phyloP scores from a whole-genome alignment of 2,888 invertebrate species.

The Pediacus dermestoides region DNA sequence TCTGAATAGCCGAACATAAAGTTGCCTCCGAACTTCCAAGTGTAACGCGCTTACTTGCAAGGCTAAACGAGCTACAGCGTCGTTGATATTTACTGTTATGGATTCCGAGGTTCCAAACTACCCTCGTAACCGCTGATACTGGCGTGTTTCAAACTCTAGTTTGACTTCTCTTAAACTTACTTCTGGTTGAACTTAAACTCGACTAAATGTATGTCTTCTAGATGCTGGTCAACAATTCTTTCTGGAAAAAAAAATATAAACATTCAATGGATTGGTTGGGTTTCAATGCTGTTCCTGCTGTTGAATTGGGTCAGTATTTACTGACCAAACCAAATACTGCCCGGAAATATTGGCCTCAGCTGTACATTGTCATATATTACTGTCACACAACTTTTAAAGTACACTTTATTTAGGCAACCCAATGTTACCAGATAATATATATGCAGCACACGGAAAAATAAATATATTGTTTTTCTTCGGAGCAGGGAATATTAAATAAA shows the following conservation, averaged over 20 bases:
- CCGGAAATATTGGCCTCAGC: constrained; percentile 11
- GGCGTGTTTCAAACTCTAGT: constrained; percentile 34
- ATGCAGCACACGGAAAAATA: constrained; percentile 13
- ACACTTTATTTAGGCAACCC: constrained; percentile 13
- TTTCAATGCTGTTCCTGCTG: neutral
- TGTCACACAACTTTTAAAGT: constrained; percentile 11
- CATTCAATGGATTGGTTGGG: constrained; percentile 2
- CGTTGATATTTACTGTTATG: constrained; percentile 37
- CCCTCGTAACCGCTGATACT: constrained; percentile 41
- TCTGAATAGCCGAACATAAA: constrained; percentile 36
- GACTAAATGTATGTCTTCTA: constrained; percentile 38
- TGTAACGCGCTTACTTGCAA: constrained; percentile 37
- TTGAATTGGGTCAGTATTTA: constrained; percentile 11
- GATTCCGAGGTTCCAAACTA: constrained; percentile 38
- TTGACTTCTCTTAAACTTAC: constrained; percentile 36
- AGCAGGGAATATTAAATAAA: constrained; percentile 6
- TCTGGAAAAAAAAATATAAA: constrained; percentile 4
- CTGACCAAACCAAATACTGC: constrained; percentile 10
- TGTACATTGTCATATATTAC: constrained; percentile 13
- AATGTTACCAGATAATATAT: constrained; percentile 7
- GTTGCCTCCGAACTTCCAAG: constrained; percentile 36
- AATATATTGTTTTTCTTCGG: constrained; percentile 5
- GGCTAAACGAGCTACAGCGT: constrained; percentile 40
- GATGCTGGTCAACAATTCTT: constrained; percentile 26
- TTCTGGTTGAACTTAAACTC: constrained; percentile 36